Evolutionary conservation across 2,888 invertebrate genomes (phyloP), one percentile per base, ranked within the genome.

Genomic region (Pteria penguin): DNA sequence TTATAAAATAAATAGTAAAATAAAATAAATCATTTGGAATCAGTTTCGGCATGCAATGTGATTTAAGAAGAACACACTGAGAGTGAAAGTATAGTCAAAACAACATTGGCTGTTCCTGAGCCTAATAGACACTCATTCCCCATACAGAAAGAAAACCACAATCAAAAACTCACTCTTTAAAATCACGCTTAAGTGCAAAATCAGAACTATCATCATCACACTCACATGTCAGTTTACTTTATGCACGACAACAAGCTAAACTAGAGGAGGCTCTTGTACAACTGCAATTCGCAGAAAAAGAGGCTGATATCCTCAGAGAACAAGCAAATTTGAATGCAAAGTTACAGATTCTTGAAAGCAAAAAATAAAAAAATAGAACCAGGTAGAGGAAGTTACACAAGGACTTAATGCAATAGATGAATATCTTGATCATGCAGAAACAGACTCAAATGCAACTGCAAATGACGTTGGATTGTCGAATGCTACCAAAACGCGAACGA

Each of bases 241-340:
- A 69, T 32, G 24, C 58, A 24, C 57, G 33, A 24, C 68, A 69
- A 36, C 57, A 69, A 58, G 36, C 36, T 4, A 69, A 69, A 33
- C 18, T 58, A 14, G 68, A 69, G 31, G 68, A 69, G 29, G 32
- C 58, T 22, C 33, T 33, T 33, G 68, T 69, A 24, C 14, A 29
- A 24, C n/a, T 61, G 61, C 27, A 45, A 18, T 70, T 33, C 31
- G 45, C 52, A 2, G 11, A 45, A 61, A 14, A 61, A 18, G 61
- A 70, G 52, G 61, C 70, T 22, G 70, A 60, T 18, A 26, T 70
- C 2, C 26, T 70, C 3, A 70, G 33, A 45, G 60, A 70, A 52
- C 31, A 61, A 11, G 61, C 70, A 24, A 27, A 36, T 3, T 27
- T 70, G 58, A 22, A 70, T 18, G 70, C 70, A 11, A 61, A 61